phyloP scores from a whole-genome alignment of 2,888 invertebrate genomes.

The Dexiosoma caninum region DNA sequence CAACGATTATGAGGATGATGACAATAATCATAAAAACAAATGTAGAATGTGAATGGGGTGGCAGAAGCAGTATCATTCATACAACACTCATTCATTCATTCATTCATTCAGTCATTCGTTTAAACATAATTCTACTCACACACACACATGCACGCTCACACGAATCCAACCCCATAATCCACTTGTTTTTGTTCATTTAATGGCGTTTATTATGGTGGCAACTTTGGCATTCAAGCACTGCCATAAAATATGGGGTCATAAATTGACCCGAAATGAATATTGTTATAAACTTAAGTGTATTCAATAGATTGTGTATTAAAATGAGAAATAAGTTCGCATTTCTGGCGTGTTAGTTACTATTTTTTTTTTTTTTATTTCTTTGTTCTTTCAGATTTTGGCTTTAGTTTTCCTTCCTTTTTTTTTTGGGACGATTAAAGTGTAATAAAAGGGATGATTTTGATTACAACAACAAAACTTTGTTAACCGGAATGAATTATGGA shows the following conservation, averaged over 20 bases:
- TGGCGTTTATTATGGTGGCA: conserved; percentile 65
- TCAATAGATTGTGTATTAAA: conserved; percentile 45
- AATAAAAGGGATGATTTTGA: conserved; percentile 60
- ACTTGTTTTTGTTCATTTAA: conserved; percentile 70
- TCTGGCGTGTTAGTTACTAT: not conserved
- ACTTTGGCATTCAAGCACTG: conserved; percentile 56
- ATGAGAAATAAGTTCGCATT: conserved; percentile 19
- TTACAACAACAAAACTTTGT: conserved; percentile 54
- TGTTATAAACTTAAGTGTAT: conserved; percentile 56
- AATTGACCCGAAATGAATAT: conserved; percentile 65
- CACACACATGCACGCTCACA: not conserved
- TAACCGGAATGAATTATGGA: conserved; percentile 51
- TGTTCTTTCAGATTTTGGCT: conserved; percentile 10
- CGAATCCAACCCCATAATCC: conserved; percentile 70
- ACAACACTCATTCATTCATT: conserved; percentile 36
- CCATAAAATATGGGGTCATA: conserved; percentile 65
- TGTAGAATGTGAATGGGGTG: conserved; percentile 65
- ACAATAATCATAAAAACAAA: conserved; percentile 74
- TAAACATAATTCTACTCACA: not conserved
- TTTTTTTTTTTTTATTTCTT: conserved; percentile 7
- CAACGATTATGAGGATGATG: conserved; percentile 66
- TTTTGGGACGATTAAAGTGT: conserved; percentile 57
- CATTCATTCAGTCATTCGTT: conserved; percentile 14
- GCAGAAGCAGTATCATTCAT: no score
- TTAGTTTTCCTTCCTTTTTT: conserved; percentile 1